These are phyloP conservation scores for Hartigia nigra DNA, from an alignment of 2,888 invertebrate species.

Conservation along the genomic window DNA sequence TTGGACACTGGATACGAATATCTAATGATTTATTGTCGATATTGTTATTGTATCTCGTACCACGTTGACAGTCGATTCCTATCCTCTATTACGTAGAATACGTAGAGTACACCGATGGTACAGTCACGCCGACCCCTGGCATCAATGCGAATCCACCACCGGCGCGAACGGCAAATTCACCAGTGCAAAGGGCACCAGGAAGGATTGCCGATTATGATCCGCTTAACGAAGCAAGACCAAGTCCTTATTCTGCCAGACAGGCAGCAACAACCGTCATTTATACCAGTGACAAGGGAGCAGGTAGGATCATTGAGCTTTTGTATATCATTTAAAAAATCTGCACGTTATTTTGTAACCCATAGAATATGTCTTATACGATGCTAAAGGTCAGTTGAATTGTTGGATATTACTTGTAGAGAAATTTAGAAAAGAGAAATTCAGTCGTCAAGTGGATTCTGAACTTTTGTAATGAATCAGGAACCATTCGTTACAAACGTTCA, in stretches of 20 bases:
- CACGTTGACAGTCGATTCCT: slow-evolving; percentile 22
- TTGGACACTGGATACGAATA: no score
- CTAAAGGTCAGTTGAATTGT: no score
- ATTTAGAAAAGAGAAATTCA: no score
- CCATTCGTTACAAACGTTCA: no score
- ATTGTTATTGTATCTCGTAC: not conserved
- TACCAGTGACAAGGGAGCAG: slow-evolving; percentile 79
- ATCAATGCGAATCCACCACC: slow-evolving; percentile 31
- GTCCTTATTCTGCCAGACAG: slow-evolving; percentile 81
- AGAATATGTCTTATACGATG: no score
- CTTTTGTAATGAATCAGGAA: no score
- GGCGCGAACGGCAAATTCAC: slow-evolving; percentile 41
- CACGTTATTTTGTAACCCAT: no score
- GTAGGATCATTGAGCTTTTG: slow-evolving; percentile 59
- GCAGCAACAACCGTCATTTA: slow-evolving; percentile 86
- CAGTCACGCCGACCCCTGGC: slow-evolving; percentile 56
- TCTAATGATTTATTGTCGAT: not conserved
- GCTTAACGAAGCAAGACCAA: slow-evolving; percentile 74
- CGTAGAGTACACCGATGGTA: slow-evolving; percentile 64
- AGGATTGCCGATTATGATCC: slow-evolving; percentile 87
- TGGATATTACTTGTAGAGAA: no score
- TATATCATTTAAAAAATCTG: no score
- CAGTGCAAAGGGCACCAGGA: slow-evolving; percentile 71
- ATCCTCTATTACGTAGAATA: slow-evolving; percentile 49
- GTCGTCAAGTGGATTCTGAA: no score